Conservation (phyloP, 2,888 invertebrate genomes). For the Malachius bipustulatus region DNA sequence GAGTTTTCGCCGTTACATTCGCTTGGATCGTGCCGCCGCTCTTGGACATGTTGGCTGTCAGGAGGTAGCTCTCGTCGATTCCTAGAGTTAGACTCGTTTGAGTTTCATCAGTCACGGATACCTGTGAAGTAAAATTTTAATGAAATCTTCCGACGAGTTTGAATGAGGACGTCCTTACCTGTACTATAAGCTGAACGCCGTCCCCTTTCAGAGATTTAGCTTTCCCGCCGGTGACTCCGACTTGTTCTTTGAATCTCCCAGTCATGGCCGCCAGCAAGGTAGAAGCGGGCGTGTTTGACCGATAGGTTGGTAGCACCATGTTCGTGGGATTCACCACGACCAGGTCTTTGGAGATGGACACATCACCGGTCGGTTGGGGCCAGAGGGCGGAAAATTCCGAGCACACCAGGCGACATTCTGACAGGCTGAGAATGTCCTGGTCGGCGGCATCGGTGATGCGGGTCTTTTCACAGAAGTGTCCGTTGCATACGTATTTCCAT, state of each 20-base stretch:
- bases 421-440: conserved; percentile 39
- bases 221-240: conserved; percentile 27
- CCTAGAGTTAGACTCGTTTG: conserved; percentile 36
- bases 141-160: no score
- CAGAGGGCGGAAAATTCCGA: conserved; percentile 47
- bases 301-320: conserved; percentile 39
- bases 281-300: conserved; percentile 26
- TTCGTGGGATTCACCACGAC: conserved; percentile 41
- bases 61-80: conserved; percentile 48
- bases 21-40: conserved; percentile 41
- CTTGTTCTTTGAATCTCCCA: conserved; percentile 27
- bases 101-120: conserved; percentile 19
- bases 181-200: no score
- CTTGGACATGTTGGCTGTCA: conserved; percentile 38
- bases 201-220: conserved; percentile 16
- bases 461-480: conserved; percentile 43
- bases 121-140: no score
- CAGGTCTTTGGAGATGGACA: conserved; percentile 43
- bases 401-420: conserved; percentile 54
- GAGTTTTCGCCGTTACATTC: conserved; percentile 43
- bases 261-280: no score
- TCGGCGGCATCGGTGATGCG: conserved; percentile 25
- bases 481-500: conserved; percentile 46
- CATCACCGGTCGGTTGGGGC: conserved; percentile 51
- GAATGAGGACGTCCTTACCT: no score